phyloP scores from a whole-genome alignment of 2,888 invertebrate species.

The Tromatobia lineatoria region DNA sequence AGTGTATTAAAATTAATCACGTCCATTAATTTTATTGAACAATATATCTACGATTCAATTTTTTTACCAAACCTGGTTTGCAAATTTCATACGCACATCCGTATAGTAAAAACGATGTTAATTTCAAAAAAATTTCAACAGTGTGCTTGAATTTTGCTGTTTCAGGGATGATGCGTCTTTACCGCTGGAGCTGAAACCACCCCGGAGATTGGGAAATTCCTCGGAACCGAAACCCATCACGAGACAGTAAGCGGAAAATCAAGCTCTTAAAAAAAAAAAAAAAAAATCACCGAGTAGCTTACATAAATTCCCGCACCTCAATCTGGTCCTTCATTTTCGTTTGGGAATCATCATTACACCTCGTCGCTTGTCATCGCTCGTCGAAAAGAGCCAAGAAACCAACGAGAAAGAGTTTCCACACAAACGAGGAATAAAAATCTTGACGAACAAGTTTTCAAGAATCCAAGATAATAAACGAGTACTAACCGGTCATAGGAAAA shows the following conservation, averaged over 20 bases:
- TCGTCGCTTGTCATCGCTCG: conserved; percentile 38
- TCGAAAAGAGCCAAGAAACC: conserved; percentile 42
- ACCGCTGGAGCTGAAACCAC: conserved; percentile 81
- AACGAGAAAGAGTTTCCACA: conserved; percentile 23
- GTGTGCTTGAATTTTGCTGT: conserved; percentile 40
- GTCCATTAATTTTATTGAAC: no score
- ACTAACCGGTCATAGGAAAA: background rate
- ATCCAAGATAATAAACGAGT: background rate
- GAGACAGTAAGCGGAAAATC: conserved; percentile 80
- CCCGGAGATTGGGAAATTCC: conserved; percentile 79
- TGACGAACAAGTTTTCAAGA: conserved; percentile 3
- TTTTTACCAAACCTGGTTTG: no score
- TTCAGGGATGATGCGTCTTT: conserved; percentile 82
- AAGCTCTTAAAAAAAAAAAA: conserved; percentile 56
- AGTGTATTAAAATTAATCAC: no score
- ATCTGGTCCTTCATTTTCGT: conserved; percentile 45
- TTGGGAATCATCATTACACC: conserved; percentile 18
- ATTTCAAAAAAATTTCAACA: conserved; percentile 20
- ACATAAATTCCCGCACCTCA: conserved; percentile 32
- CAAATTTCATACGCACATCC: no score
- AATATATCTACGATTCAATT: no score
- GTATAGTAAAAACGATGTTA: no score
- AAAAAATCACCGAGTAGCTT: conserved; percentile 35
- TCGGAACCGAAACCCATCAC: conserved; percentile 76
- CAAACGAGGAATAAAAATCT: conserved; percentile 32